Evolutionary conservation across 2,113 vertebrate genomes (phyloP).

Genomic region (Nannospalax galili): DNA sequence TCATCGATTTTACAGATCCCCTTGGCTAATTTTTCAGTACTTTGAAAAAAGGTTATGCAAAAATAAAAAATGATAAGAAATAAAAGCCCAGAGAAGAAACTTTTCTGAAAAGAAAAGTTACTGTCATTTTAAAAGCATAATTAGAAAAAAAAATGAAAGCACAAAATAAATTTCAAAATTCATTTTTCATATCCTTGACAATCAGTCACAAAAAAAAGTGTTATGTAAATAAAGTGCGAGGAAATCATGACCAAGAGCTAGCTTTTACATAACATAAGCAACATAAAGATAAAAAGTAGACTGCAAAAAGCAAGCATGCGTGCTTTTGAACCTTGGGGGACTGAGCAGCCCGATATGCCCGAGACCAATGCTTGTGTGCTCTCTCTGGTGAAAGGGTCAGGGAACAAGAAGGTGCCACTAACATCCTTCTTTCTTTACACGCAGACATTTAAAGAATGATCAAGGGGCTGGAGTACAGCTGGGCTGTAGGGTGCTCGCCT

Average conservation of each 20-base stretch:
- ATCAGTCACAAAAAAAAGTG: background rate
- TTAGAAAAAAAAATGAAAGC: conserved; percentile 39
- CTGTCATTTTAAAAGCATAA: background rate
- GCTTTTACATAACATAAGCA: background rate
- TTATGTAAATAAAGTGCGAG: background rate
- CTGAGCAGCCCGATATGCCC: background rate
- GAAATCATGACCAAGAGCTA: background rate
- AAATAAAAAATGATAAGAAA: conserved; percentile 4
- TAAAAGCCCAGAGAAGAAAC: conserved; percentile 17
- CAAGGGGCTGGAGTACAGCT: background rate
- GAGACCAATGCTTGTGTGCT: background rate
- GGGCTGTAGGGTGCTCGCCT: background rate
- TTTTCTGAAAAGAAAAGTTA: conserved; percentile 40
- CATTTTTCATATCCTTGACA: conserved; percentile 34
- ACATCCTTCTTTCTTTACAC: background rate
- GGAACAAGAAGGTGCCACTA: background rate
- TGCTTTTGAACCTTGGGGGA: background rate
- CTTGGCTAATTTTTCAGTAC: background rate
- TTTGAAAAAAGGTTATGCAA: conserved; percentile 46
- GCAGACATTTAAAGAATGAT: background rate
- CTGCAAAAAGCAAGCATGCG: background rate
- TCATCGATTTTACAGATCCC: background rate
- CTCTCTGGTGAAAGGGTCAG: background rate
- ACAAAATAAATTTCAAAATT: conserved; percentile 54
- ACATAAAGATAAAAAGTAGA: background rate